Evolutionary conservation across 2,113 vertebrate genomes (phyloP).

Genomic region (Marmota flaviventris): DNA sequence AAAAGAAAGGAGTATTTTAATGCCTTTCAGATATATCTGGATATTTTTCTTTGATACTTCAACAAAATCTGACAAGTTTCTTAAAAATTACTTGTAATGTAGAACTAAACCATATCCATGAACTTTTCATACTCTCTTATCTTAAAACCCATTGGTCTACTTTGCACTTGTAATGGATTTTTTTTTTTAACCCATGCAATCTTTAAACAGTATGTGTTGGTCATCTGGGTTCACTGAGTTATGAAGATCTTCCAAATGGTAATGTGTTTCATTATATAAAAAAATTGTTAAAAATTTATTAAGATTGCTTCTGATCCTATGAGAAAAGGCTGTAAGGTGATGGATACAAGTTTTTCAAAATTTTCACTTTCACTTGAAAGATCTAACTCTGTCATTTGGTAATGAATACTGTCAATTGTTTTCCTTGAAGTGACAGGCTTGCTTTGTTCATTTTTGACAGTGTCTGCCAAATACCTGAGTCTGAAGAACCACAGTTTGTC

Average conservation of each 20-base stretch:
- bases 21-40: neutral
- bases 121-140: neutral
- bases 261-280: neutral
- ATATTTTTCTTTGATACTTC: neutral
- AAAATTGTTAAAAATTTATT: neutral
- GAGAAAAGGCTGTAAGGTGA: neutral
- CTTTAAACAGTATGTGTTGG: neutral
- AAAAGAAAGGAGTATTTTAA: conserved; percentile 29
- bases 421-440: conserved; percentile 2
- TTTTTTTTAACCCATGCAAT: neutral
- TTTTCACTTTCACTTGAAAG: conserved; percentile 9
- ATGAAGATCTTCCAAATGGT: neutral
- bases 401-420: neutral
- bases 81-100: neutral
- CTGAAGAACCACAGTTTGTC: neutral
- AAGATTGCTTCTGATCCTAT: neutral
- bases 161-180: neutral
- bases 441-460: conserved; percentile 20
- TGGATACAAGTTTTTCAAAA: neutral
- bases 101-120: neutral
- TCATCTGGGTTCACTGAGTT: neutral
- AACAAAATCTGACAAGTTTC: conserved; percentile 1
- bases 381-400: neutral
- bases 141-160: neutral
- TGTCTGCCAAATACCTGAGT: neutral